Percentiles rank a stretch among this genome's conserved stretches.
Evolutionary conservation across 2,888 invertebrate species (phyloP).

Genomic region (Melikaiella ostensackeni): DNA sequence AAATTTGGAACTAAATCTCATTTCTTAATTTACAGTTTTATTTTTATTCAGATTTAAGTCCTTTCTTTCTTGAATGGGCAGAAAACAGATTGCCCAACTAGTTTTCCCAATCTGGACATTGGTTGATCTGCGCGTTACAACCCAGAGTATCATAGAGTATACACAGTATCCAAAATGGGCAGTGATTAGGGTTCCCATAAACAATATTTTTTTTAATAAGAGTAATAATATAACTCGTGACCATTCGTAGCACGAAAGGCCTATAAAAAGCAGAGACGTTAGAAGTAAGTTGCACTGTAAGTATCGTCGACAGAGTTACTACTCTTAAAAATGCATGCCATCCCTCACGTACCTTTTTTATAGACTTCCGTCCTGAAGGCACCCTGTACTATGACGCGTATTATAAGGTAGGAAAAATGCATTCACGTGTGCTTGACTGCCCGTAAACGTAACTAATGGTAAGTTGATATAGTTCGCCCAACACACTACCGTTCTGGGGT

Average conservation of each 20-base stretch:
- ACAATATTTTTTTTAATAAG: too few species aligned
- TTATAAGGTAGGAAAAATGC: conserved; percentile 31
- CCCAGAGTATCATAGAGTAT: too few species aligned
- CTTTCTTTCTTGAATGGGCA: too few species aligned
- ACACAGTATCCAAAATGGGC: too few species aligned
- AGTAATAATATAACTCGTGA: not conserved
- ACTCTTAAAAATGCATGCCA: conserved; percentile 65
- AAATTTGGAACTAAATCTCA: too few species aligned
- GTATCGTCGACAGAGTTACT: conserved; percentile 65
- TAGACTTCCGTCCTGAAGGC: conserved; percentile 50
- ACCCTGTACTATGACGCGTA: not conserved
- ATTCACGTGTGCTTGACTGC: conserved; percentile 41
- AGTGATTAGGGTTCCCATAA: too few species aligned
- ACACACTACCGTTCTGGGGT: conserved; percentile 44
- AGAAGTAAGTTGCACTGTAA: conserved; percentile 60
- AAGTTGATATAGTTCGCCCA: conserved; percentile 46
- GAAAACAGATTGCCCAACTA: too few species aligned
- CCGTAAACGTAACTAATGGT: conserved; percentile 56
- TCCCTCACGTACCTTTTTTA: conserved; percentile 61
- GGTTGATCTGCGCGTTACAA: too few species aligned
- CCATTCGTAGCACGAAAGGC: conserved; percentile 14
- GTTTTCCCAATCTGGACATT: too few species aligned
- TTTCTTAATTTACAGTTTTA: too few species aligned
- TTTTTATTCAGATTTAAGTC: too few species aligned
- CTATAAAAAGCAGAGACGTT: conserved; percentile 61